Conservation (phyloP, 2,113 vertebrate genomes). For the Lepus timidus region DNA sequence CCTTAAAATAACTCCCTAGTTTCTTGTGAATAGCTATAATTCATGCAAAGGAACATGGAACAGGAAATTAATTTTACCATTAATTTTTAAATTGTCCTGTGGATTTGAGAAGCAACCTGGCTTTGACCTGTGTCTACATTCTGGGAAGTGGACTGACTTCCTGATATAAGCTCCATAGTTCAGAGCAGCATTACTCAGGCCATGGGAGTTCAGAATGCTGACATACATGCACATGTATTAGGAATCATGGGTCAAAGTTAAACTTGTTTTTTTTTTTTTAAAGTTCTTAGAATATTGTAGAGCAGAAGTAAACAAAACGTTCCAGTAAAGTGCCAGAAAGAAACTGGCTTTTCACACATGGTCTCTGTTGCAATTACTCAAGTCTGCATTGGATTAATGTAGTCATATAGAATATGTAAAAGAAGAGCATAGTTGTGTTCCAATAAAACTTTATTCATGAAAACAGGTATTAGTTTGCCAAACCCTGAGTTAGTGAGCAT, state of each 20-base stretch:
- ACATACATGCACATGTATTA: not conserved
- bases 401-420: not conserved
- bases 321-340: not conserved
- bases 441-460: not conserved
- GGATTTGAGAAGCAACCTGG: not conserved
- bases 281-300: not conserved
- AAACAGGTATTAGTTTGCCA: not conserved
- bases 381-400: too few species aligned
- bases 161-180: rapidly evolving
- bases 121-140: not conserved
- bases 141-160: rapidly evolving
- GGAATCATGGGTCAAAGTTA: not conserved
- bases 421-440: not conserved
- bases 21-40: not conserved
- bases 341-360: not conserved
- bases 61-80: not conserved
- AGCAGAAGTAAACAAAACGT: not conserved
- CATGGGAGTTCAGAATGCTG: not conserved
- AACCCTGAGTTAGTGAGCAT: rapidly evolving
- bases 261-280: not conserved
- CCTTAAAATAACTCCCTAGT: not conserved
- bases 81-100: not conserved
- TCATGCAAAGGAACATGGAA: not conserved
- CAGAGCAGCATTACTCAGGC: not conserved
- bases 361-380: not conserved